These are phyloP conservation scores for Xenotilapia longispinis DNA, from an alignment of 2,113 vertebrate species.

Conservation along the genomic window DNA sequence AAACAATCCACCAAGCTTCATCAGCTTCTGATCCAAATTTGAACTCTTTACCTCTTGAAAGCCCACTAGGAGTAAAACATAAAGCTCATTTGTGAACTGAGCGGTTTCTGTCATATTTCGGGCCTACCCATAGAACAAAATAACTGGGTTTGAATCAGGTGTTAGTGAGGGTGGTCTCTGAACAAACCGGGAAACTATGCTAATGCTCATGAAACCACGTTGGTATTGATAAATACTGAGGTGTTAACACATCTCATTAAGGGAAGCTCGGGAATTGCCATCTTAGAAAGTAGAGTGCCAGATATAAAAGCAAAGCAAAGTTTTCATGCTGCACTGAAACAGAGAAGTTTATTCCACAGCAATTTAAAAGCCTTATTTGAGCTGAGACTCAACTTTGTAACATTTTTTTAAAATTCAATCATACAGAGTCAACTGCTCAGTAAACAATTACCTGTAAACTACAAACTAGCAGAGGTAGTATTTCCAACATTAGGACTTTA, in stretches of 20 bases:
- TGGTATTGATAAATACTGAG: background rate
- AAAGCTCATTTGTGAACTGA: background rate
- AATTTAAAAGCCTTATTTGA: background rate
- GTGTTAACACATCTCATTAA: background rate
- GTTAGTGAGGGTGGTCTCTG: background rate
- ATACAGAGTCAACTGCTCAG: background rate
- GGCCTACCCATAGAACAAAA: background rate
- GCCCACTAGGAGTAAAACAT: background rate
- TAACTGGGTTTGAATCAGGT: background rate
- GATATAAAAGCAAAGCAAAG: background rate
- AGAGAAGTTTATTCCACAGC: background rate
- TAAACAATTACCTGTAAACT: background rate
- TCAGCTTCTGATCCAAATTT: background rate
- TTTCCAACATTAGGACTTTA: background rate
- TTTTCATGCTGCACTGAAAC: background rate
- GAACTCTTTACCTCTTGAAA: background rate
- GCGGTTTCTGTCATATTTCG: background rate
- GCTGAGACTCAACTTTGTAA: background rate
- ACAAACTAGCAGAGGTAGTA: background rate
- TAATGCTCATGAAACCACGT: background rate
- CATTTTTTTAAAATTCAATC: background rate
- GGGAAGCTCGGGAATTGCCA: background rate
- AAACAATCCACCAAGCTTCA: background rate
- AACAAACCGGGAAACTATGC: background rate
- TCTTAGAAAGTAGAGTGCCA: background rate